Percentiles rank a stretch among this genome's conserved stretches.
phyloP scores from a whole-genome alignment of 1,140 invertebrate species.

The Brachionus calyciflorus region DNA sequence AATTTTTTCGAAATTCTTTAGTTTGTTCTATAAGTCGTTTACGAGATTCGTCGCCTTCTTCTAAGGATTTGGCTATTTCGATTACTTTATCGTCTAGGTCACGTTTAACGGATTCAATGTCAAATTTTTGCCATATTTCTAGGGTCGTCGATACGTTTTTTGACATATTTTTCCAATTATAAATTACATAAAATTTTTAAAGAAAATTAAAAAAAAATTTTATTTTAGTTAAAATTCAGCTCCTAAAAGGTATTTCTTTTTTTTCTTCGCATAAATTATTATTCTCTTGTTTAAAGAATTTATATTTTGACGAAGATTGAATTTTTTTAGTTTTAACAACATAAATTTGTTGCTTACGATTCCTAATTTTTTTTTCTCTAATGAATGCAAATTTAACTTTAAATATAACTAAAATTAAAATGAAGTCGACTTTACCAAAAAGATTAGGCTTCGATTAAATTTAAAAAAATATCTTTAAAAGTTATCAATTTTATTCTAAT shows the following conservation, averaged over 20 bases:
- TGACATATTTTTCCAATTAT: constrained; percentile 11
- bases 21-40: constrained; percentile 63
- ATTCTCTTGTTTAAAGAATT: no score
- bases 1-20: constrained; percentile 64
- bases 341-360: no score
- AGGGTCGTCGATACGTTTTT: background rate
- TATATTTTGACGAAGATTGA: no score
- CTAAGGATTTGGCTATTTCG: constrained; percentile 63
- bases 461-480: background rate
- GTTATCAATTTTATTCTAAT: no score
- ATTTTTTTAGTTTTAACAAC: no score
- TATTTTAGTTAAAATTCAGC: background rate
- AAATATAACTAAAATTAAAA: no score
- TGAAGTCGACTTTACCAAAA: no score
- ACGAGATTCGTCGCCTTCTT: constrained; percentile 64
- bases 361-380: no score
- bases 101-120: constrained; percentile 15
- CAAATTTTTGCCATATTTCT: constrained; percentile 29
- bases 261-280: no score
- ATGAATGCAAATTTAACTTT: no score
- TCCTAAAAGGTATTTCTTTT: no score
- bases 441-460: no score
- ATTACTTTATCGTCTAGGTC: constrained; percentile 63
- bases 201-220: background rate
- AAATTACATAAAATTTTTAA: background rate